Percentiles rank a stretch among this genome's conserved stretches.
Evolutionary conservation across 2,797 vertebrate species (phyloP).

Genomic region (Echeneis naucrates): DNA sequence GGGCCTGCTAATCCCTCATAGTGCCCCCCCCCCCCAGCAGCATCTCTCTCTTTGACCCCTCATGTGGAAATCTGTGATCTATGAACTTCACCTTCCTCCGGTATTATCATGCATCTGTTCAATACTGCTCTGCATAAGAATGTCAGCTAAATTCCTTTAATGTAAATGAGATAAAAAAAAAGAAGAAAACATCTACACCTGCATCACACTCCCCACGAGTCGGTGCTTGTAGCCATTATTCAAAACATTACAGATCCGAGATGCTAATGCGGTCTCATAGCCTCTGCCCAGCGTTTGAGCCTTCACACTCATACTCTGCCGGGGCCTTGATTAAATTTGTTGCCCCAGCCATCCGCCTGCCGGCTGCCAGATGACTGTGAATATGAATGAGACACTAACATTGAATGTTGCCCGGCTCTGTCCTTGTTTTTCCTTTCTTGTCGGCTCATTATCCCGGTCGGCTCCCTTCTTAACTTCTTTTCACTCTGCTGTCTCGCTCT

Average conservation of each 20-base stretch:
- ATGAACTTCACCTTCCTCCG: conserved; percentile 8
- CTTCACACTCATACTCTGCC: conserved; percentile 48
- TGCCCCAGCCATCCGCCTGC: conserved; percentile 53
- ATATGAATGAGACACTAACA: conserved; percentile 75
- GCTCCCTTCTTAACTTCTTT: conserved; percentile 57
- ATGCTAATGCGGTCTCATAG: conserved; percentile 63
- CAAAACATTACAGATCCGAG: conserved; percentile 55
- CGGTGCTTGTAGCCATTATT: conserved; percentile 51
- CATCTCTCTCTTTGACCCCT: not conserved
- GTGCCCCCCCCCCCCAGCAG: not conserved
- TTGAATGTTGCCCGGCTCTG: conserved; percentile 63
- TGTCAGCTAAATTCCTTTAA: conserved; percentile 30
- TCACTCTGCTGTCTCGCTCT: conserved; percentile 39
- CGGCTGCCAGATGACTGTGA: conserved; percentile 71
- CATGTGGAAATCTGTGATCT: not conserved
- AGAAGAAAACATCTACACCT: conserved; percentile 18
- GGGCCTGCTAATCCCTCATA: not conserved
- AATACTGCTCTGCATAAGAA: not conserved
- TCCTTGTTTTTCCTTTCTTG: conserved; percentile 72
- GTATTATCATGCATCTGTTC: conserved; percentile 1
- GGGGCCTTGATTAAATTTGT: conserved; percentile 76
- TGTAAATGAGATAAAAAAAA: conserved; percentile 52
- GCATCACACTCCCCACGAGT: conserved; percentile 26
- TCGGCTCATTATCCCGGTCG: conserved; percentile 70
- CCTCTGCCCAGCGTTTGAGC: conserved; percentile 57